Base-by-base conservation (phyloP, 2,888 invertebrate genomes). In the Agrochola lychnidis region DNA sequence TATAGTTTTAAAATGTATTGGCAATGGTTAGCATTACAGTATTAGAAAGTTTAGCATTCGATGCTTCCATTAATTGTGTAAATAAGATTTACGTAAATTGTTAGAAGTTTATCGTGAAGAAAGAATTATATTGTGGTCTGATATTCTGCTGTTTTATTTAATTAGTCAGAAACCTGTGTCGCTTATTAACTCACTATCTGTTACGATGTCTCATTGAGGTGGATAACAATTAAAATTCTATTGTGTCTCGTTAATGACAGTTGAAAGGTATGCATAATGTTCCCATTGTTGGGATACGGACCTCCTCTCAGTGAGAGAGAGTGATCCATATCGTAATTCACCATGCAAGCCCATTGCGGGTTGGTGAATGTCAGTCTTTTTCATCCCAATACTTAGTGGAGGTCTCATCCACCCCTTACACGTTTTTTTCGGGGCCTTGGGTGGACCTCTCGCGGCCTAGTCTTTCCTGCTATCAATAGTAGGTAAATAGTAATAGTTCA, bases 61-160 rank as follows among this genome's bases (percentile, higher is more conserved):
- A 95, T 94, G 95, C 95, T 95, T 96, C 94, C 94, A 94, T 92
- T 92, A 91, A 92, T 93, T 94, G 91, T 95, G 95, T 96, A 96
- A 94, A 96, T 95, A 95, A 94, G 89, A 94, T 94, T 95, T 94
- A 94, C 92, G 91, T 94, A 92, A 91, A 91, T 94, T 93, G 94
- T 95, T 95, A 95, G 95, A 93, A 90, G 91, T 93, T 94, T 94
- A 94, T 92, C 89, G 93, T 93, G 92, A 93, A 90, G 91, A 92
- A 93, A 91, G 91, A 94, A 95, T 91, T 95, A 95, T 94, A 96
- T 94, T 94, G 94, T 95, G 95, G 94, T 95, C 95, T 93, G 94
- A 94, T 92, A 88, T 79, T 76, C 5, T 76, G 74, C 77, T 78
- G 83, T 94, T 93, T 95, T 87, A 90, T 93, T 93, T 88, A 51